A percentile compares a stretch with the other conserved stretches of the same genome.
phyloP scores from a whole-genome alignment of 1,140 invertebrate genomes.

The Drosophila chauvacae region DNA sequence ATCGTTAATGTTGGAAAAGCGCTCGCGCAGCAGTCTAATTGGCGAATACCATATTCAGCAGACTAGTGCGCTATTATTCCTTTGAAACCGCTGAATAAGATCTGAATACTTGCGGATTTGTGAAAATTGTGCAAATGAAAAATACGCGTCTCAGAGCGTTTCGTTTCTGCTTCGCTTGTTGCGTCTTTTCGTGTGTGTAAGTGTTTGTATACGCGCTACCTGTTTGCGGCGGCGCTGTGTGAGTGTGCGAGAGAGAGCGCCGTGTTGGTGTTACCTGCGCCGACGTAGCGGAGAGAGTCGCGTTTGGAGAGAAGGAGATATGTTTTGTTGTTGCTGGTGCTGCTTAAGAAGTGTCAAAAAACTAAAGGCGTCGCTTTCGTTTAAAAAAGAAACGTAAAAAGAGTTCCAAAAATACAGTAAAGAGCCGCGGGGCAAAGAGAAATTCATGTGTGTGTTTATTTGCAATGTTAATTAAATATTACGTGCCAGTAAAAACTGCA shows the following conservation, averaged over 20 bases:
- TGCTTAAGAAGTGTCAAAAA: constrained; percentile 71
- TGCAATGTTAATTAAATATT: constrained; percentile 79
- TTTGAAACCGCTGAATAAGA: constrained; percentile 27
- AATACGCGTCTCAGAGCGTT: constrained; percentile 57
- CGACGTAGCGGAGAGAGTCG: constrained; percentile 30
- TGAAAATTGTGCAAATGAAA: constrained; percentile 55
- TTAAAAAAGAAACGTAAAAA: constrained; percentile 63
- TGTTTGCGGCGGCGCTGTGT: constrained; percentile 58
- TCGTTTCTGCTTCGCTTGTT: constrained; percentile 71
- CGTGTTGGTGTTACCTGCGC: constrained; percentile 54
- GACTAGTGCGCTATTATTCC: constrained; percentile 1
- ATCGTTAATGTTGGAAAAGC: constrained; percentile 19
- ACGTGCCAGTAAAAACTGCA: constrained; percentile 71
- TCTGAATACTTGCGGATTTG: constrained; percentile 14
- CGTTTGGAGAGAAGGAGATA: constrained; percentile 9
- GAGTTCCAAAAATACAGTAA: constrained; percentile 17
- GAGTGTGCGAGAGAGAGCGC: constrained; percentile 30
- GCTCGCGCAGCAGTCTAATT: constrained; percentile 28
- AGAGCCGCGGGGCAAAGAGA: constrained; percentile 56
- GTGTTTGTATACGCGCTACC: constrained; percentile 59
- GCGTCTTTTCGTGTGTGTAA: constrained; percentile 38
- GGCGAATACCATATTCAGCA: constrained; percentile 2
- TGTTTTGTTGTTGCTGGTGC: constrained; percentile 17
- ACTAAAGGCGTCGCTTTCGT: constrained; percentile 79
- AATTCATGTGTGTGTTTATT: constrained; percentile 48